Base-by-base conservation (phyloP, 2,888 invertebrate species). In the Phaonia tiefii region DNA sequence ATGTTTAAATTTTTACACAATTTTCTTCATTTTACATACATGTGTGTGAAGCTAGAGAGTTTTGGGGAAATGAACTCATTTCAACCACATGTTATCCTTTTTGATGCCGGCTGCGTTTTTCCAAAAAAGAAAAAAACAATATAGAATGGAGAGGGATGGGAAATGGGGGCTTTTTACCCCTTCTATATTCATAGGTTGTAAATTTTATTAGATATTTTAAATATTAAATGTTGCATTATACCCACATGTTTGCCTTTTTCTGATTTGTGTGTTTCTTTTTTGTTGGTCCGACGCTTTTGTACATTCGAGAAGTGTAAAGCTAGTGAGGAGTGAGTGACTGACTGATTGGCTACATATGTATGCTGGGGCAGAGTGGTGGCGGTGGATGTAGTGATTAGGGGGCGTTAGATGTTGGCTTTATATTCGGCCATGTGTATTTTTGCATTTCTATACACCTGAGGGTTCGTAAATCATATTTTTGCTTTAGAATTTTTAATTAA, bases 401-500 rank as follows among this genome's bases (percentile, higher is more conserved):
- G 3, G 31, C 31, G 31, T 5, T 31, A 8, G 3, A 31, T 31
- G 31, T 31, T 26, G 42, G 44, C 26, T 37, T 20, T 63, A 65
- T 31, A 51, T 51, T 65, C 42, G 51, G 54, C 65, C 73, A 73
- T 51, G 44, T 51, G n/a, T 63, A n/a, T n/a, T n/a, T 13, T 31
- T 42, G 39, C 42, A 42, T 56, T 65, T 20, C 15, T 65, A 25
- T 54, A 65, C 73, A 73, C 73, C 73, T 73, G 65, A 65, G 65
- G 73, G 15, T 26, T 17, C 26, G 39, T 73, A 73, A 73, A 73
- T 73, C 65, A 65, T 73, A 73, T 54, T 73, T 26, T 58, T 17
- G 17, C 26, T 51, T 39, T 58, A 26, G 25, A 71, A 71, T 71
- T 65, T 65, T 73, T 37, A 63, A 63, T 49, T 73, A 54, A 63